Evolutionary conservation across 2,888 invertebrate species (phyloP).

Genomic region (Hylaea fasciaria): DNA sequence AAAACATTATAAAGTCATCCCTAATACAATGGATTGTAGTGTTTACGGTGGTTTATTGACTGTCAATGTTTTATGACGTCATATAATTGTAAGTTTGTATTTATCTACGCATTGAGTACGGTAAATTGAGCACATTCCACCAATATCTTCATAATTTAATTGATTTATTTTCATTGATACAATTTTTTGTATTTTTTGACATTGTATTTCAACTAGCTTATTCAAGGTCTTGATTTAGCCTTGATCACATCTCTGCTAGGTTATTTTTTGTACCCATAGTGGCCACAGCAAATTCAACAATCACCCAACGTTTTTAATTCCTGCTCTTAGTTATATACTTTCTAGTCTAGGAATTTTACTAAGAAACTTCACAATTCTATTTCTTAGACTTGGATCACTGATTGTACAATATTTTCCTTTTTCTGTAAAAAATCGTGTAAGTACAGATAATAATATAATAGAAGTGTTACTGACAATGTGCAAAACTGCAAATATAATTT

Average conservation of each 20-base stretch:
- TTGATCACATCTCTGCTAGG: constrained; percentile 61
- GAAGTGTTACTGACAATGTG: too few species aligned
- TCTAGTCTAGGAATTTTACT: not conserved
- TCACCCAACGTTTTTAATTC: constrained; percentile 34
- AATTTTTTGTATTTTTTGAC: constrained; percentile 1
- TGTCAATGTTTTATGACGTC: constrained; percentile 82
- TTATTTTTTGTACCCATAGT: constrained; percentile 64
- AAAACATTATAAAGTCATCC: constrained; percentile 20
- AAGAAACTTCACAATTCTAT: too few species aligned
- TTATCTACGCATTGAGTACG: constrained; percentile 38
- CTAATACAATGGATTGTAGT: constrained; percentile 47
- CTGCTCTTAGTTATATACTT: not conserved
- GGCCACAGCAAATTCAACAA: constrained; percentile 45
- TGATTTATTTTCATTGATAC: not conserved
- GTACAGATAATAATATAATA: too few species aligned
- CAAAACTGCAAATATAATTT: too few species aligned
- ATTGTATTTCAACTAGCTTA: constrained; percentile 35
- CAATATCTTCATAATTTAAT: not conserved
- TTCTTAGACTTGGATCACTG: too few species aligned
- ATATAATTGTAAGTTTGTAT: constrained; percentile 60
- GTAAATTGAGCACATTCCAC: not conserved
- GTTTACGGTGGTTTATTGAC: constrained; percentile 80
- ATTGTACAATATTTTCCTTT: too few species aligned
- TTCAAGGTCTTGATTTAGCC: constrained; percentile 60
- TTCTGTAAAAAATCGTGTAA: too few species aligned